A percentile compares a stretch with the other conserved stretches of the same genome.
phyloP scores from a whole-genome alignment of 2,113 vertebrate species.

The Misgurnus mizolepis region DNA sequence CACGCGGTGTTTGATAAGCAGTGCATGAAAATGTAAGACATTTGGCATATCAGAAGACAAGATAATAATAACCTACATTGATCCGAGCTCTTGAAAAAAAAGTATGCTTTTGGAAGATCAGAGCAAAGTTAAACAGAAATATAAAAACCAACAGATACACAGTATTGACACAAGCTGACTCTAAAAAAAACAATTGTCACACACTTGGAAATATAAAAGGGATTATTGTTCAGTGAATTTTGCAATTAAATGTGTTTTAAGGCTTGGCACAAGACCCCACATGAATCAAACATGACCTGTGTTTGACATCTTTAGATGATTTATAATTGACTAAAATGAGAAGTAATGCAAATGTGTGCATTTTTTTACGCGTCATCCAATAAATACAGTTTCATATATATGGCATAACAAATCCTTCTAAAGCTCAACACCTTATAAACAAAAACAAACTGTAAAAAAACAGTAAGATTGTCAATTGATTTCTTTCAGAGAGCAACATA shows the following conservation, averaged over 20 bases:
- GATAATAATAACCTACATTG: constrained; percentile 67
- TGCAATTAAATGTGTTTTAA: constrained; percentile 23
- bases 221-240: not conserved
- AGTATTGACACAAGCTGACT: constrained; percentile 33
- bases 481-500: constrained; percentile 50
- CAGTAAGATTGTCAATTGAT: constrained; percentile 74
- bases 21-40: constrained; percentile 86
- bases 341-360: not conserved
- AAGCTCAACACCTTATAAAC: constrained; percentile 45
- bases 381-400: constrained; percentile 24
- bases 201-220: not conserved
- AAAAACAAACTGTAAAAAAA: constrained; percentile 65
- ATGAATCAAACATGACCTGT: not conserved
- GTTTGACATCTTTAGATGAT: not conserved
- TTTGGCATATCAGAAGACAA: constrained; percentile 86
- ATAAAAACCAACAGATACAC: constrained; percentile 48
- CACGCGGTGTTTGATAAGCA: constrained; percentile 81
- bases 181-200: not conserved
- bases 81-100: constrained; percentile 86
- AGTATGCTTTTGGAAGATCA: constrained; percentile 87
- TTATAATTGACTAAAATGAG: not conserved
- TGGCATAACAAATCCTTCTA: constrained; percentile 41
- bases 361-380: constrained; percentile 9
- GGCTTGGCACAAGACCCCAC: constrained; percentile 11
- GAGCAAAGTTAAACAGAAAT: constrained; percentile 63